Evolutionary conservation across 2,888 invertebrate genomes (phyloP).

Genomic region (Alentia gelatinosa): DNA sequence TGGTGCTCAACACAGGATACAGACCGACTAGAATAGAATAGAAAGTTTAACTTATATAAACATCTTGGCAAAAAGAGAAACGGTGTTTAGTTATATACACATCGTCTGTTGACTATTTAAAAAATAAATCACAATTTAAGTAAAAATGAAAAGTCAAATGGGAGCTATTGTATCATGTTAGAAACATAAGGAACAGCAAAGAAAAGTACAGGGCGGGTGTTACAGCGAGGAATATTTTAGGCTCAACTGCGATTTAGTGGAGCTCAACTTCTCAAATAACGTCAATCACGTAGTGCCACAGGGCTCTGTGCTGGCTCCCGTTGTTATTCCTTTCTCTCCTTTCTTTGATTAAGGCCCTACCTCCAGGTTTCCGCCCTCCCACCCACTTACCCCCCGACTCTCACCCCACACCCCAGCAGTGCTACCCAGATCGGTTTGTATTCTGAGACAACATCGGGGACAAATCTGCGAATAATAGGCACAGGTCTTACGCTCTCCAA

Average conservation of each 20-base stretch:
- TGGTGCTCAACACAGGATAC: too few relatives aligned
- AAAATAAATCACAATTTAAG: too few relatives aligned
- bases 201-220: background rate
- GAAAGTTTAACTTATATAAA: too few relatives aligned
- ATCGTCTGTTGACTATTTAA: too few relatives aligned
- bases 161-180: too few relatives aligned
- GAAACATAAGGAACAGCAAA: too few relatives aligned
- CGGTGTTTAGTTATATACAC: too few relatives aligned
- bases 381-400: conserved; percentile 1
- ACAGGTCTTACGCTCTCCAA: background rate
- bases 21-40: too few relatives aligned
- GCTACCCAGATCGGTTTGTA: background rate
- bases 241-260: background rate
- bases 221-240: too few relatives aligned
- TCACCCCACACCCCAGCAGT: background rate
- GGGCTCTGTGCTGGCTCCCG: background rate
- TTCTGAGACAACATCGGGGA: background rate
- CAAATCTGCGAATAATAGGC: conserved; percentile 3
- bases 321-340: background rate
- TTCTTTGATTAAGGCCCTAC: background rate
- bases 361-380: too few relatives aligned
- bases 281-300: background rate
- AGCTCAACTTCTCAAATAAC: background rate
- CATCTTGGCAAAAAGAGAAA: too few relatives aligned
- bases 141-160: too few relatives aligned